Evolutionary conservation across 2,113 vertebrate species (phyloP), one percentile per base, ranked within the genome.

Genomic region (Bujurquina vittata): DNA sequence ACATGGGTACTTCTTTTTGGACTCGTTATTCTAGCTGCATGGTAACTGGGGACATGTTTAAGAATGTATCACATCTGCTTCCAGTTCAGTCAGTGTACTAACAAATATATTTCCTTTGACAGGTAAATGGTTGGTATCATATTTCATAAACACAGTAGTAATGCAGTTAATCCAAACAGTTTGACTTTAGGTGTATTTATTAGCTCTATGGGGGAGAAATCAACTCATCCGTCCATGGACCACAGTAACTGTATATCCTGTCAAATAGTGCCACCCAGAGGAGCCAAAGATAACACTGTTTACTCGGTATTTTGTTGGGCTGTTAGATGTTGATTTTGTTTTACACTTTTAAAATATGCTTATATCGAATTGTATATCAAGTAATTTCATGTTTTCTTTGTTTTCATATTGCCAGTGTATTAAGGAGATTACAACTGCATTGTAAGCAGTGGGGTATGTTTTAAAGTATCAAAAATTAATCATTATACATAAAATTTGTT

Each of bases 181-280:
- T 4, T 54, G 15, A 43, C 20, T 54, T 20, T 14, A 37, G 4
- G 22, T 43, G 43, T 3, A 63, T 65, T 81, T 72, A 35, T 58
- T 55, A 20, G 29, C 29, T 12, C 20, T 2, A 10, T n/a, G 56
- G 6, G 5, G 18, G 54, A 18, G 8, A 20, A 62, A 43, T 23
- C 0, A 14, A 26, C 26, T 62, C 3, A 2, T 37, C 58, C 22
- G 17, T 61, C 2, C 2, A 20, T 37, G 5, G 29, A 58, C 1
- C 3, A n/a, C 20, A 6, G 4, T 20, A 46, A 11, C 55, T 55
- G 2, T 18, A 72, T 22, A 15, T 14, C 3, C 40, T 7, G 35
- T n/a, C 35, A 54, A 85, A 89, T 20, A 91, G 86, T 79, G 11
- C 86, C 91, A 88, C 69, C 89, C 26, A 74, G 86, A 81, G 91